Conservation (phyloP, 2,797 vertebrate species). For the Onychomys torridus region DNA sequence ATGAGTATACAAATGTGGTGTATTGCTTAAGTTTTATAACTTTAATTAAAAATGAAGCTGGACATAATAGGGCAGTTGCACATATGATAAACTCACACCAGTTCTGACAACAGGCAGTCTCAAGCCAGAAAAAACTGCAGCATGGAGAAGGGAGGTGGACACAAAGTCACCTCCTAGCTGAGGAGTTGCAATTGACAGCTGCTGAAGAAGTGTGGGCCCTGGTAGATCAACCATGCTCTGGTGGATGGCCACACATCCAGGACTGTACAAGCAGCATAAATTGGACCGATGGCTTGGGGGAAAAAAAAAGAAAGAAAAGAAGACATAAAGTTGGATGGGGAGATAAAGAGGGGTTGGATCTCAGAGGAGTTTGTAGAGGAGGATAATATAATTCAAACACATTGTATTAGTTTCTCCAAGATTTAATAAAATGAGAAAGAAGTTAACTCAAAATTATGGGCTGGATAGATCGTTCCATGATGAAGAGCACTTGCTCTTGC, state of each 20-base stretch:
- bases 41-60: constrained; percentile 40
- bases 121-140: background rate
- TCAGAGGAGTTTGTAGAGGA: too few species aligned
- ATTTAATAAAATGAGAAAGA: background rate
- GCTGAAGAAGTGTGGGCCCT: background rate
- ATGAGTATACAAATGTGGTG: background rate
- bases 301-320: background rate
- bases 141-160: too few species aligned
- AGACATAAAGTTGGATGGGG: background rate
- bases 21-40: background rate
- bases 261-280: background rate
- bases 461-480: background rate
- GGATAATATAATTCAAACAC: too few species aligned
- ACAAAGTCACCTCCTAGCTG: background rate
- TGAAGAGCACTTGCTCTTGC: background rate
- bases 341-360: background rate
- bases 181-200: background rate
- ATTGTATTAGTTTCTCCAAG: background rate
- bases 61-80: background rate
- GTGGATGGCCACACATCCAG: background rate
- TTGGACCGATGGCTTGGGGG: background rate
- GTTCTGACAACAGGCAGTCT: background rate
- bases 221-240: too few species aligned
- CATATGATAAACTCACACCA: background rate
- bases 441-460: background rate